Evolutionary conservation across 2,113 vertebrate species (phyloP).

Genomic region (Dryoscopus gambensis): DNA sequence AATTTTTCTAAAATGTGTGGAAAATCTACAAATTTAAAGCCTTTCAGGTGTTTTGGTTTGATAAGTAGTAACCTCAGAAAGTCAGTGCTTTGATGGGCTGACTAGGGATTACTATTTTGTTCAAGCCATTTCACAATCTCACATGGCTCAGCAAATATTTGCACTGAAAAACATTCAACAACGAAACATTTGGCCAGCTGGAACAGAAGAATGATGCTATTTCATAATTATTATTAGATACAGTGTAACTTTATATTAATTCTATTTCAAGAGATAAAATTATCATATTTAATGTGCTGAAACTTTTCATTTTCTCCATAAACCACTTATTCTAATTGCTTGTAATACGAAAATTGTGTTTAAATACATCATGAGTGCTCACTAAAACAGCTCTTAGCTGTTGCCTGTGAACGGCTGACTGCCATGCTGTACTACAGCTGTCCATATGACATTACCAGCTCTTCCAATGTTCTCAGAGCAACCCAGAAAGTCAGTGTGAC

Average conservation of each 20-base stretch:
- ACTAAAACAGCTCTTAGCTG: neutral
- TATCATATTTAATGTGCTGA: neutral
- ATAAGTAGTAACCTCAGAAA: neutral
- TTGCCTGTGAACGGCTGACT: neutral
- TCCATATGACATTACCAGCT: neutral
- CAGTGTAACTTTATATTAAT: neutral
- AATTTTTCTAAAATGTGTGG: neutral
- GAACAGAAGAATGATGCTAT: neutral
- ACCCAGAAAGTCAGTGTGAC: neutral
- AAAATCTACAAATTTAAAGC: neutral
- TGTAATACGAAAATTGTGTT: neutral
- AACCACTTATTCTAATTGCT: neutral
- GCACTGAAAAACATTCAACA: neutral
- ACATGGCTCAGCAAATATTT: neutral
- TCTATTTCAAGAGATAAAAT: neutral
- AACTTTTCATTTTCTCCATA: neutral
- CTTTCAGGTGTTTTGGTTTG: neutral
- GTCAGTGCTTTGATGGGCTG: neutral
- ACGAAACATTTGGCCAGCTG: neutral
- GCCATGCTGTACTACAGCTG: neutral
- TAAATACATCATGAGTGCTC: neutral
- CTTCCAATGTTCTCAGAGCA: neutral
- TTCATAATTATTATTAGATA: neutral
- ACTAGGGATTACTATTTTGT: neutral
- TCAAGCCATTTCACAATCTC: neutral